A percentile compares a stretch with the other conserved stretches of the same genome.
phyloP scores from a whole-genome alignment of 2,113 vertebrate genomes.

The Chaetorhynchus papuensis region DNA sequence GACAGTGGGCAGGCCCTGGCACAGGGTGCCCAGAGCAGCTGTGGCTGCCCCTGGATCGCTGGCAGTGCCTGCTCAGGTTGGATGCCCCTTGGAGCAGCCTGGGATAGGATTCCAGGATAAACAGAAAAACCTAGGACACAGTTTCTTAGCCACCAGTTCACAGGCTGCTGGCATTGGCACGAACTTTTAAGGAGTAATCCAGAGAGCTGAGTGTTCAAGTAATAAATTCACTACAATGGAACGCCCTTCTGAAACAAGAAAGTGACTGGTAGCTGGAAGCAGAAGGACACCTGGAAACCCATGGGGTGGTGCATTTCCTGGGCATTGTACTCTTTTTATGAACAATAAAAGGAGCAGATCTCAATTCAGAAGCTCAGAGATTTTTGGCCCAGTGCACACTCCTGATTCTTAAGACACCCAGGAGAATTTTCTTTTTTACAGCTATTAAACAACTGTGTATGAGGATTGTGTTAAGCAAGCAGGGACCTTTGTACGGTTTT shows the following conservation, averaged over 20 bases:
- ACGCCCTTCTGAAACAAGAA: not conserved
- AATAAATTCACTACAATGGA: not conserved
- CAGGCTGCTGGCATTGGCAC: not conserved
- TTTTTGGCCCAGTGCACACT: not conserved
- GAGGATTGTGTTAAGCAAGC: not conserved
- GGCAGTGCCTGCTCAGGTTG: accelerated
- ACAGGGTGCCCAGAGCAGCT: not conserved
- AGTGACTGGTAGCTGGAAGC: not conserved
- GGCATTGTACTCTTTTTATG: not conserved
- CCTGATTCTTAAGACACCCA: not conserved
- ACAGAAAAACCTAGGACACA: not conserved
- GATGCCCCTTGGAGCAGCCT: not conserved
- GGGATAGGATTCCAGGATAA: not conserved
- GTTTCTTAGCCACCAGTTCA: not conserved
- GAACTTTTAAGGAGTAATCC: not conserved
- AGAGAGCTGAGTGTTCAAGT: not conserved
- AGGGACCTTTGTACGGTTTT: not conserved
- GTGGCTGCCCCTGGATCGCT: not conserved
- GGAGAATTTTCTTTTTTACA: not conserved
- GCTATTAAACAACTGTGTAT: not conserved
- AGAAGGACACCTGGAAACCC: not conserved
- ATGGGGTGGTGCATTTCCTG: not conserved
- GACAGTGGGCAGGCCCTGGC: not conserved
- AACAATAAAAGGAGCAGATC: not conserved
- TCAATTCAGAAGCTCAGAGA: not conserved